phyloP scores from a whole-genome alignment of 2,888 invertebrate species.

The Notodromas monacha region DNA sequence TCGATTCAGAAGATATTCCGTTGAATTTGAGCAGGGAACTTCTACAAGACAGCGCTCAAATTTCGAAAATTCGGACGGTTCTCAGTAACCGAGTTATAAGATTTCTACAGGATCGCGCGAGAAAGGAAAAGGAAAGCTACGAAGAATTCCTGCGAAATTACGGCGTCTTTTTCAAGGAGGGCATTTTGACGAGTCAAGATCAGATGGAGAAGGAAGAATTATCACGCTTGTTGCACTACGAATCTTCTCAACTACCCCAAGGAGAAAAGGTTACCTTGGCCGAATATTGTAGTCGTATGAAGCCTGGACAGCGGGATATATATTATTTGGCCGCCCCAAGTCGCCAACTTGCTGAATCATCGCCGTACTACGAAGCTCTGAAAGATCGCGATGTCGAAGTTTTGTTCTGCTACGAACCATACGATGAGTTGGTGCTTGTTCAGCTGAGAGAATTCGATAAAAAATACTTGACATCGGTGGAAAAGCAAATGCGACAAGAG shows the following conservation, averaged over 20 bases:
- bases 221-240: conserved; percentile 56
- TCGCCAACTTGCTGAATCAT: conserved; percentile 61
- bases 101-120: conserved; percentile 48
- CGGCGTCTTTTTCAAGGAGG: conserved; percentile 72
- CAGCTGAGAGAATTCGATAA: conserved; percentile 50
- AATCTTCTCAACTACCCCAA: conserved; percentile 40
- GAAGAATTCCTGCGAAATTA: conserved; percentile 66
- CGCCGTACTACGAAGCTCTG: conserved; percentile 75
- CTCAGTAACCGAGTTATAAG: conserved; percentile 48
- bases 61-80: conserved; percentile 49
- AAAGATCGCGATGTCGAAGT: conserved; percentile 63
- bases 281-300: conserved; percentile 43
- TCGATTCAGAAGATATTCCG: conserved; percentile 94
- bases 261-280: conserved; percentile 34
- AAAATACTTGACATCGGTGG: conserved; percentile 46
- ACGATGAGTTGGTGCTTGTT: conserved; percentile 74
- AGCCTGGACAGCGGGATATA: conserved; percentile 45
- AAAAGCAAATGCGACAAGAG: conserved; percentile 60
- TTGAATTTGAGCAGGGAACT: conserved; percentile 80
- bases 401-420: conserved; percentile 79
- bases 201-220: conserved; percentile 61
- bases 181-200: conserved; percentile 52
- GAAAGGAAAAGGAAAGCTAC: conserved; percentile 46
- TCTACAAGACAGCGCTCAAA: conserved; percentile 65
- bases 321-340: conserved; percentile 82